Conservation (phyloP, 2,888 invertebrate species). For the Dolichopus griseipennis region DNA sequence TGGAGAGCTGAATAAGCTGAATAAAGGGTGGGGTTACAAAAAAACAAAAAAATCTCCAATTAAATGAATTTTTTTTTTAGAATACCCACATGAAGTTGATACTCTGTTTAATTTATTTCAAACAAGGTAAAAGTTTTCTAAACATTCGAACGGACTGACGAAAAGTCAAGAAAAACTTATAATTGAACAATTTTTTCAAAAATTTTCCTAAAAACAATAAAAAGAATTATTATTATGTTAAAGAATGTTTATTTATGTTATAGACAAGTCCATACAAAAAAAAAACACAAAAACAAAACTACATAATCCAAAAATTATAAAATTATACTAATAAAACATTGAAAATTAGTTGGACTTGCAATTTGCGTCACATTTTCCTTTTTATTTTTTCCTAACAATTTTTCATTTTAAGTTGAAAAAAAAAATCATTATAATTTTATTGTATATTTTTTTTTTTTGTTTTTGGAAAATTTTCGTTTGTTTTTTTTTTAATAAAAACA, state of each 20-base stretch:
- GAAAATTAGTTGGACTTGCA: neutral
- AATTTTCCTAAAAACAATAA: neutral
- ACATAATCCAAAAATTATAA: neutral
- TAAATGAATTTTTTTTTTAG: too few relatives aligned
- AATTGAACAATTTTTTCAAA: too few relatives aligned
- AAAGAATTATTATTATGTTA: neutral
- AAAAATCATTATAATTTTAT: neutral
- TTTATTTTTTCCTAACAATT: neutral
- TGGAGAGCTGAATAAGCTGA: too few relatives aligned
- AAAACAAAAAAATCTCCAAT: too few relatives aligned
- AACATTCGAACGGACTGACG: too few relatives aligned
- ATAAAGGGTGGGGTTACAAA: too few relatives aligned
- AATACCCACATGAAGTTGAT: too few relatives aligned
- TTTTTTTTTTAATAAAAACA: neutral
- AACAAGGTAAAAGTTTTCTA: too few relatives aligned
- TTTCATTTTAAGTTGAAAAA: neutral
- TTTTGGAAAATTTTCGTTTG: neutral
- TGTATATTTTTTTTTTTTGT: neutral
- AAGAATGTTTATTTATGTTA: slow-evolving; percentile 6
- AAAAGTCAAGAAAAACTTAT: too few relatives aligned
- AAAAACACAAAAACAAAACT: neutral
- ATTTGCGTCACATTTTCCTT: neutral
- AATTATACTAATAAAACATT: slow-evolving; percentile 6
- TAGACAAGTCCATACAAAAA: neutral
- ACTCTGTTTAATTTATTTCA: too few relatives aligned